A percentile compares a stretch with the other conserved stretches of the same genome.
phyloP scores from a whole-genome alignment of 2,113 vertebrate species.

The Pseudonaja textilis region DNA sequence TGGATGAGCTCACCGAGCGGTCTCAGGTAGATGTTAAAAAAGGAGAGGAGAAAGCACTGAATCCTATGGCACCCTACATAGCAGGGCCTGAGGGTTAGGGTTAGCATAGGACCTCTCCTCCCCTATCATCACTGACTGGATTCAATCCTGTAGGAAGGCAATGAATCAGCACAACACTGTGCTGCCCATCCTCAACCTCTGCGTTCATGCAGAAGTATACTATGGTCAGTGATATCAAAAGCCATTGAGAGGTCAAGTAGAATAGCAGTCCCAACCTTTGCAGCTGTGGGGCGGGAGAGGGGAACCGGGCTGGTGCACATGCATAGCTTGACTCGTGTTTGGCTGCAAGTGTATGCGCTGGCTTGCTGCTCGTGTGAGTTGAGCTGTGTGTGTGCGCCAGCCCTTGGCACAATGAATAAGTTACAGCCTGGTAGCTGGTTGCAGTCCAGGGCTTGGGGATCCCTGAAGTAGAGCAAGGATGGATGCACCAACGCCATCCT shows the following conservation, averaged over 20 bases:
- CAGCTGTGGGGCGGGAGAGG: neutral
- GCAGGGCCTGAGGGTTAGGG: neutral
- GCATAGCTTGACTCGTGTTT: neutral
- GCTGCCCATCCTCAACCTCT: neutral
- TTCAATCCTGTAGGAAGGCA: neutral
- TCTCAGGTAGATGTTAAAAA: neutral
- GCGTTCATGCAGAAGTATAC: neutral
- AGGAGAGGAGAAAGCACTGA: neutral
- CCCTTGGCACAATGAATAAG: neutral
- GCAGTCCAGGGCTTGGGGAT: neutral
- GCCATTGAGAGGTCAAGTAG: neutral
- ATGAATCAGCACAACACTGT: neutral
- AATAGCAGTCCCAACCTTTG: neutral
- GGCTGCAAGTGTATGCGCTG: neutral
- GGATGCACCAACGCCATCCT: neutral
- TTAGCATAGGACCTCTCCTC: neutral
- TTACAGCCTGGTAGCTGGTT: neutral
- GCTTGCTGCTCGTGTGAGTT: neutral
- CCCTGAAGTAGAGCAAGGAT: neutral
- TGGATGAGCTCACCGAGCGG: neutral
- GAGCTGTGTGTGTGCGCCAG: rapidly evolving
- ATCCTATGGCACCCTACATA: neutral
- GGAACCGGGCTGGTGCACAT: neutral
- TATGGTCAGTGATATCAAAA: neutral
- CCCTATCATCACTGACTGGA: neutral